These are phyloP conservation scores for Schizopygopsis malacanthus DNA, from an alignment of 2,797 vertebrate genomes.

Conservation along the genomic window DNA sequence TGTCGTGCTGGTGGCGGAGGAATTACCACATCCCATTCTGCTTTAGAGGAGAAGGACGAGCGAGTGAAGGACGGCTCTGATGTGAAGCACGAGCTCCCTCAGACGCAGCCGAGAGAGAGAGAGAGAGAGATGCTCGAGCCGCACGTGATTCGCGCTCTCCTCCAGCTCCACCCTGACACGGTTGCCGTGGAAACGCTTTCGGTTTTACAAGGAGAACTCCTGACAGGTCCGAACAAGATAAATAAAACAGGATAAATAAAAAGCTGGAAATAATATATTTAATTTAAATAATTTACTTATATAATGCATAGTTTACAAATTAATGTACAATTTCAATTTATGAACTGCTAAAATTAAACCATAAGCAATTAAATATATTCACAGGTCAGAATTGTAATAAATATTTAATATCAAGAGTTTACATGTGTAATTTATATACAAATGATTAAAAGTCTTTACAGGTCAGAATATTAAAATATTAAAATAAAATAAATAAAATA, in stretches of 20 bases:
- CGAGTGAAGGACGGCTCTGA: slow-evolving; percentile 61
- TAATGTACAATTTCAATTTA: no score
- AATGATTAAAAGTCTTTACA: neutral
- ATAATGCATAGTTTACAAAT: neutral
- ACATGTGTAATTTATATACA: neutral
- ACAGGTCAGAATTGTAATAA: no score
- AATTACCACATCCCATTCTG: slow-evolving; percentile 86
- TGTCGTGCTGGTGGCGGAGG: slow-evolving; percentile 79
- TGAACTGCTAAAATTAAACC: no score
- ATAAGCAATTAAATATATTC: no score
- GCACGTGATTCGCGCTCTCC: slow-evolving; percentile 81
- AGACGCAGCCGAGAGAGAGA: slow-evolving; percentile 39
- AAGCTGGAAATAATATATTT: neutral
- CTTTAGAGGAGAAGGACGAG: slow-evolving; percentile 42
- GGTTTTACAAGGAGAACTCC: slow-evolving; percentile 57
- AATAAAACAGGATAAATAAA: neutral
- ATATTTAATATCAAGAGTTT: no score
- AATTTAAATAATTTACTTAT: neutral
- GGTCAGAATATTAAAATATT: slow-evolving; percentile 20
- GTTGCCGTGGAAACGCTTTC: slow-evolving; percentile 79
- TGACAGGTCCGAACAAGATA: slow-evolving; percentile 26
- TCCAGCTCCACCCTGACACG: slow-evolving; percentile 78
- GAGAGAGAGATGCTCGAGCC: slow-evolving; percentile 73
- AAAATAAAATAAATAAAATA: neutral
- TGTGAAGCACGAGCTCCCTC: slow-evolving; percentile 59